Base-by-base conservation (phyloP, 2,888 invertebrate species). In the Calephelis perditalis region DNA sequence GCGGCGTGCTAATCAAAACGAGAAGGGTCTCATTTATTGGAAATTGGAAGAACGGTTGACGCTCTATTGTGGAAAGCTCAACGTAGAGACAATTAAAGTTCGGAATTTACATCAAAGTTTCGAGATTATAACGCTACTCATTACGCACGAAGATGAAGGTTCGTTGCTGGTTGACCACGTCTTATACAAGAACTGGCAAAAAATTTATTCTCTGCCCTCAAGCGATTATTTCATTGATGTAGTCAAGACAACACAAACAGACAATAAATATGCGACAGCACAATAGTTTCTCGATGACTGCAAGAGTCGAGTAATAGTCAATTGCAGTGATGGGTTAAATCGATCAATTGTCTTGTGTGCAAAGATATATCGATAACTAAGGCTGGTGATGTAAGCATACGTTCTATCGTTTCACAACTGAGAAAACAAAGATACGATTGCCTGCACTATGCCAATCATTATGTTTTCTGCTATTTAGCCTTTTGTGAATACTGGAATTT, bases 131-230 rank as follows among this genome's bases (percentile, higher is more conserved):
- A n/a, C 0, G 8, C 8, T 46, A 46, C 9, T 58, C n/a, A 3
- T 58, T 3, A 58, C 58, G 11, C 58, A 58, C 9, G 58, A 11
- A 58, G n/a, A 58, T 58, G 47, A n/a, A 26, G 58, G 58, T 7
- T 58, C 58, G 47, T 47, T 58, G 9, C 44, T 57, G 9, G 57
- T 57, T 11, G 45, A 57, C 57, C 57, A 57, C 57, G 15, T 57
- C 26, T 11, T 57, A 46, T 46, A 12, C 46, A 46, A 46, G 46
- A 46, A 46, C 46, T 46, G 46, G 46, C 46, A 46, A 46, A 12
- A 8, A n/a, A 8, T 46, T 7, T 3, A 46, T 46, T 7, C 8
- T 12, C 2, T 46, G 6, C 46, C 46, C 46, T 8, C 5, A 46
- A 46, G 6, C 6, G 8, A 4, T 46, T n/a, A 46, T 46, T 46